These are phyloP conservation scores for Galaxias olidus DNA, from an alignment of 2,797 vertebrate genomes.

Conservation along the genomic window DNA sequence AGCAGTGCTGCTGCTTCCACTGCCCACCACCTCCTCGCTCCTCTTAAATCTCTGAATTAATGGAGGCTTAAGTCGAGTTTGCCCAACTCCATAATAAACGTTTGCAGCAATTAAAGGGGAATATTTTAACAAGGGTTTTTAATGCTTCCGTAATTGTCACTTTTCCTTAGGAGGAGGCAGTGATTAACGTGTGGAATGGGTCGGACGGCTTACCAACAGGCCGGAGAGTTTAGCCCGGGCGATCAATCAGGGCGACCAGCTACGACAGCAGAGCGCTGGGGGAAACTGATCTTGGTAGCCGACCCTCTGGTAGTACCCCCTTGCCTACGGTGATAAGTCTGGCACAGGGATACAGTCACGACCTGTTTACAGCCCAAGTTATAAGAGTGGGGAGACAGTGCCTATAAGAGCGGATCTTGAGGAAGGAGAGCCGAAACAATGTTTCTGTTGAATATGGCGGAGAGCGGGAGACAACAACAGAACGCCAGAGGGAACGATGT, in stretches of 20 bases:
- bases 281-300: constrained; percentile 21
- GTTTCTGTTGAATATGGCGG: too few species aligned
- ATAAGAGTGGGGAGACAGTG: too few species aligned
- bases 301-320: constrained; percentile 42
- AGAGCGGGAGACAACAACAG: too few species aligned
- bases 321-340: constrained; percentile 26
- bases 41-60: constrained; percentile 53
- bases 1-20: not conserved
- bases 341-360: constrained; percentile 1
- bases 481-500: too few species aligned
- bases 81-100: constrained; percentile 59
- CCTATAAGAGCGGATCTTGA: too few species aligned
- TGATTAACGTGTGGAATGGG: constrained; percentile 60
- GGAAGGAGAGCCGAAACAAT: too few species aligned
- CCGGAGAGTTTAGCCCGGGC: constrained; percentile 39
- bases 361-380: not conserved
- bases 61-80: constrained; percentile 43
- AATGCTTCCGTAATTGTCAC: constrained; percentile 62
- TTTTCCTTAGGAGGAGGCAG: constrained; percentile 51
- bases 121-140: constrained; percentile 51
- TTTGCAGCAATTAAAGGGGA: constrained; percentile 62
- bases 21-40: not conserved
- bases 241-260: constrained; percentile 60
- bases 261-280: constrained; percentile 16
- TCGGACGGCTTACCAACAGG: constrained; percentile 60